Percentiles rank a stretch among this genome's conserved stretches.
Conservation (phyloP, 2,888 invertebrate species). For the Sepiola atlantica region DNA sequence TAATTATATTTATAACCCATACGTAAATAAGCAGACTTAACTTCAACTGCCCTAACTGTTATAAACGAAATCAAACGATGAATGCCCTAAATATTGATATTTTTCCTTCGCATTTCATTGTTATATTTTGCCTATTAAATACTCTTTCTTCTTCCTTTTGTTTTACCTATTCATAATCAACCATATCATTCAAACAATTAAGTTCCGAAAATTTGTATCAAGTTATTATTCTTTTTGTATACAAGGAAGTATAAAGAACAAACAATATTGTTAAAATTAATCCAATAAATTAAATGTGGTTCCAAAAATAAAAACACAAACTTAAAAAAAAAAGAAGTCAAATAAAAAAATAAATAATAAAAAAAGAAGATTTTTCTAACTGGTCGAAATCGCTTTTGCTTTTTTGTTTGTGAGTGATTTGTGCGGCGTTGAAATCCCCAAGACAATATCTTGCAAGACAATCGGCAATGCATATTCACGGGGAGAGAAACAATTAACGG, state of each 20-base stretch:
- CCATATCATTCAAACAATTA: not conserved
- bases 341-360: not conserved
- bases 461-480: not conserved
- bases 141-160: not conserved
- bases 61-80: not conserved
- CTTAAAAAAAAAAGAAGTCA: not conserved
- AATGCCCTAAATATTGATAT: not conserved
- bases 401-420: not conserved
- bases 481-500: not conserved
- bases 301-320: not conserved
- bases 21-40: not conserved
- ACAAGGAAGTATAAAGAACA: not conserved
- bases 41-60: not conserved
- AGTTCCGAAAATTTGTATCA: not conserved
- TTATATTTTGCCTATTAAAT: not conserved
- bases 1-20: no score
- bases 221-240: not conserved
- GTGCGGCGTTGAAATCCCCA: not conserved
- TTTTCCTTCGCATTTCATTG: not conserved
- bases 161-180: not conserved
- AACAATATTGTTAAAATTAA: constrained; percentile 5
- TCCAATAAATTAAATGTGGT: not conserved
- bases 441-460: not conserved
- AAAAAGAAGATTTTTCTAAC: not conserved
- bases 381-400: not conserved